A percentile compares a stretch with the other conserved stretches of the same genome.
Conservation (phyloP, 2,888 invertebrate genomes). For the Platycheirus rosarum region DNA sequence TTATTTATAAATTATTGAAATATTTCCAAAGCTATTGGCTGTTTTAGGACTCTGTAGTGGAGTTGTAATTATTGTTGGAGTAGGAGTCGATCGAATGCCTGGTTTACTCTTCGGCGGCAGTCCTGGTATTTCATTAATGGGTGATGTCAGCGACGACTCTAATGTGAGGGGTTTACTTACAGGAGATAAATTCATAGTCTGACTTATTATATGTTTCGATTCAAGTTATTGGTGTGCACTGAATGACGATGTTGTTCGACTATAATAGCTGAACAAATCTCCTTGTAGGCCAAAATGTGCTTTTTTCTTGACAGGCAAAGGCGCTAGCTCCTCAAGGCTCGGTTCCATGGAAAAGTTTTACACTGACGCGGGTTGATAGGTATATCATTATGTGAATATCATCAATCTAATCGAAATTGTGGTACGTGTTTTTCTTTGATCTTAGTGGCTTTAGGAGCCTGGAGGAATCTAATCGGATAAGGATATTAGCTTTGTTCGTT, state of each 20-base stretch:
- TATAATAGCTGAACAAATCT: slow-evolving; percentile 93
- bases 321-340: no score
- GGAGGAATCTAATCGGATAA: no score
- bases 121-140: slow-evolving; percentile 83
- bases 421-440: no score
- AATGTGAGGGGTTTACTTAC: slow-evolving; percentile 56
- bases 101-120: slow-evolving; percentile 85
- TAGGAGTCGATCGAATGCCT: slow-evolving; percentile 77
- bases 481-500: no score
- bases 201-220: slow-evolving; percentile 82
- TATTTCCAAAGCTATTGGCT: slow-evolving; percentile 68
- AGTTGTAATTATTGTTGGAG: slow-evolving; percentile 83
- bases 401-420: no score
- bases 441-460: no score
- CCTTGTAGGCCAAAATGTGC: slow-evolving; percentile 98
- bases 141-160: slow-evolving; percentile 72
- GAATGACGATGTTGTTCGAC: slow-evolving; percentile 93
- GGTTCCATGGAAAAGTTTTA: no score
- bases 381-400: no score
- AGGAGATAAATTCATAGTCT: slow-evolving; percentile 80
- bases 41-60: slow-evolving; percentile 82
- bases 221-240: slow-evolving; percentile 89
- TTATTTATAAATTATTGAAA: no score
- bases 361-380: no score
- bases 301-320: no score